A percentile compares a stretch with the other conserved stretches of the same genome.
phyloP scores from a whole-genome alignment of 1,140 invertebrate species.

The Zaprionus vittiger region DNA sequence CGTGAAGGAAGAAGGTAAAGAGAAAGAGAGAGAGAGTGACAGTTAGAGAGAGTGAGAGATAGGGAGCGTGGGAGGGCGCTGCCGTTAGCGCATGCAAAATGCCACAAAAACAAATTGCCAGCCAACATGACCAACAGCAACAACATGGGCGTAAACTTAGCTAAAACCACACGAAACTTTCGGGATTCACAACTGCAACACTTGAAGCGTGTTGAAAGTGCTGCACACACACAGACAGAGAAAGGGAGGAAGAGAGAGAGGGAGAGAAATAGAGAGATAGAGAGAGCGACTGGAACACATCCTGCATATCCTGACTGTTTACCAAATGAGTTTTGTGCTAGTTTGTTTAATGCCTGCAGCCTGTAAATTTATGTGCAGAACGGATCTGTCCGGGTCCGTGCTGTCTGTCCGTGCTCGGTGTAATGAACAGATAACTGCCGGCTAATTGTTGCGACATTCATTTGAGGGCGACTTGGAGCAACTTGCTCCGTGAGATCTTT shows the following conservation, averaged over 20 bases:
- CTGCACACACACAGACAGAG: conserved; percentile 26
- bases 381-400: conserved; percentile 18
- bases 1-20: conserved; percentile 13
- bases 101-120: conserved; percentile 49
- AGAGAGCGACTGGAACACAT: conserved; percentile 8
- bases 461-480: background rate
- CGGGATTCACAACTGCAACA: conserved; percentile 78
- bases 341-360: conserved; percentile 68
- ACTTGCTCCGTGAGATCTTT: background rate
- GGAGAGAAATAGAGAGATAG: conserved; percentile 16
- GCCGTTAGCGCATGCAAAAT: conserved; percentile 34
- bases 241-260: background rate
- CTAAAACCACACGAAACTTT: conserved; percentile 66
- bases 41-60: background rate
- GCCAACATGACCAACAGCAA: conserved; percentile 65
- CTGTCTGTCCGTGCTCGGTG: conserved; percentile 32
- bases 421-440: conserved; percentile 79
- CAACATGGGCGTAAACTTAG: conserved; percentile 57
- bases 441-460: conserved; percentile 68
- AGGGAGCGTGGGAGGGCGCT: background rate
- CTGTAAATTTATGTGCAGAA: conserved; percentile 37
- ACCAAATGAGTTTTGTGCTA: conserved; percentile 77
- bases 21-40: background rate
- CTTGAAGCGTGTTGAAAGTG: conserved; percentile 67
- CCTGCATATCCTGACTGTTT: conserved; percentile 75